Evolutionary conservation across 2,888 invertebrate genomes (phyloP).

Genomic region (Polyommatus iphigenia): DNA sequence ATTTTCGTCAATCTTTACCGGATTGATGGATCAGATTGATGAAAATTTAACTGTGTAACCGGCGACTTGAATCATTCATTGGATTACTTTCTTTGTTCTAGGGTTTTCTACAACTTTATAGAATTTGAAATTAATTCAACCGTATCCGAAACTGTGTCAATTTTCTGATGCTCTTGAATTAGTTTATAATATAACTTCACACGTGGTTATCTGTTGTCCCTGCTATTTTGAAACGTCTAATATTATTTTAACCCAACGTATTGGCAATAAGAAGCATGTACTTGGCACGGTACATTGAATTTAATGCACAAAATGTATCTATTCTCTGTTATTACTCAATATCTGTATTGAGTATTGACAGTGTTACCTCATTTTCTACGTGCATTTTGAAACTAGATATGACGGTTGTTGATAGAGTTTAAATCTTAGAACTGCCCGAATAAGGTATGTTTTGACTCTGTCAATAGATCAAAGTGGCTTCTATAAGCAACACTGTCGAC

Average conservation of each 20-base stretch:
- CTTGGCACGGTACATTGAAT: constrained; percentile 18
- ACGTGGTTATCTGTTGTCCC: background rate
- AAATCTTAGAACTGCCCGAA: background rate
- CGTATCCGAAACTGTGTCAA: too few species aligned
- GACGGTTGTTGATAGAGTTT: constrained; percentile 30
- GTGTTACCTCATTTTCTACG: constrained; percentile 40
- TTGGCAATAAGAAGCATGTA: constrained; percentile 28
- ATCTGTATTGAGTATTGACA: constrained; percentile 38
- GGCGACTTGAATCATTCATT: too few species aligned
- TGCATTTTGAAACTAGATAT: constrained; percentile 43
- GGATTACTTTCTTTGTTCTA: too few species aligned
- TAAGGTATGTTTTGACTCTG: constrained; percentile 4
- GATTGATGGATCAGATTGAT: too few species aligned
- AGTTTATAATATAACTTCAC: background rate
- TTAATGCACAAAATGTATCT: constrained; percentile 32
- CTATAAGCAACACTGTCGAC: constrained; percentile 47
- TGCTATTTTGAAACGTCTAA: background rate
- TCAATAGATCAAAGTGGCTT: constrained; percentile 35
- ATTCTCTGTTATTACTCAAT: constrained; percentile 33
- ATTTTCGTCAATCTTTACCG: too few species aligned
- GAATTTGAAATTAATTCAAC: too few species aligned
- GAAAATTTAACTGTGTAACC: too few species aligned
- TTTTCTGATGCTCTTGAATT: background rate
- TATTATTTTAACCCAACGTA: constrained; percentile 6
- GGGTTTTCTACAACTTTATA: too few species aligned